phyloP scores from a whole-genome alignment of 2,888 invertebrate species.

The Latrodectus hesperus region DNA sequence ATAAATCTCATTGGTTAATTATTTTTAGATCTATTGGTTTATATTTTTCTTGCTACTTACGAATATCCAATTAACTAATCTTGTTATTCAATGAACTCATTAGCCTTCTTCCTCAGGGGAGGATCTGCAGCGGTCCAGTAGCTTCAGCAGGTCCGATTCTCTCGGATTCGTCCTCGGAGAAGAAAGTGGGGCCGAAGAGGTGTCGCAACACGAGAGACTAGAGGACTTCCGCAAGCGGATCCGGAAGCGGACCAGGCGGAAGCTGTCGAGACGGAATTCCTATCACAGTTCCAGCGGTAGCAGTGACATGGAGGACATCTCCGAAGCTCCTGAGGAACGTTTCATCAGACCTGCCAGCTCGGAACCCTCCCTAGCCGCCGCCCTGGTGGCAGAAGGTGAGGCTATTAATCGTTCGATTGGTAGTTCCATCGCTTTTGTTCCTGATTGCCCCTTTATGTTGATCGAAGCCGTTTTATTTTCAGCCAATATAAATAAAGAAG shows the following conservation, averaged over 20 bases:
- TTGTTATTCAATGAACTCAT: no score
- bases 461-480: no score
- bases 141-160: constrained; percentile 11
- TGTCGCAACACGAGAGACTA: constrained; percentile 39
- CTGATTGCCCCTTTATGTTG: no score
- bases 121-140: no score
- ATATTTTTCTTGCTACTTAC: no score
- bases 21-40: no score
- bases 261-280: constrained; percentile 26
- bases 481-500: no score
- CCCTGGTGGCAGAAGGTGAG: constrained; percentile 2
- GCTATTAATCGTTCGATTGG: not conserved
- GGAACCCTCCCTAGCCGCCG: constrained; percentile 56
- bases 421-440: no score
- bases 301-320: constrained; percentile 70
- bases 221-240: constrained; percentile 65
- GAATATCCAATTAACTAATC: no score
- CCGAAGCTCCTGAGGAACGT: constrained; percentile 61
- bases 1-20: no score
- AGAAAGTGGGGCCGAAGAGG: constrained; percentile 28
- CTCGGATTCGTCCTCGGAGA: constrained; percentile 56
- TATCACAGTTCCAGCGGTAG: constrained; percentile 58
- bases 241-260: constrained; percentile 33
- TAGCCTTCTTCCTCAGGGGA: no score
- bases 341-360: constrained; percentile 61